Evolutionary conservation across 2,113 vertebrate genomes (phyloP).

Genomic region (Syngnathus typhle): DNA sequence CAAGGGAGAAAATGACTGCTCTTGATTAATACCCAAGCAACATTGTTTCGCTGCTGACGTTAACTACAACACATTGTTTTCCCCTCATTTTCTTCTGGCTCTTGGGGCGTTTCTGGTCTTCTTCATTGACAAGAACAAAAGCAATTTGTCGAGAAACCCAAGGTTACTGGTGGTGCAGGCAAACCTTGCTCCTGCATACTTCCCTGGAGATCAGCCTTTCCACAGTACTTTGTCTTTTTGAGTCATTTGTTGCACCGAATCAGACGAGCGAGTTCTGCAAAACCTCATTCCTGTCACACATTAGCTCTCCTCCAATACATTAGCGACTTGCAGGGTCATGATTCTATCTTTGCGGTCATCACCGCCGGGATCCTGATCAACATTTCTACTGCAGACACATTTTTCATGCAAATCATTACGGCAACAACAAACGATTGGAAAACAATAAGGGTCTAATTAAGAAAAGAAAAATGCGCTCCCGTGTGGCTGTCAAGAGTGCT

Average conservation of each 20-base stretch:
- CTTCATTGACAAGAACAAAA: slow-evolving; percentile 72
- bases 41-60: slow-evolving; percentile 22
- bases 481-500: slow-evolving; percentile 50
- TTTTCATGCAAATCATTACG: slow-evolving; percentile 62
- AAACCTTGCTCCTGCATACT: slow-evolving; percentile 59
- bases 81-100: slow-evolving; percentile 32
- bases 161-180: slow-evolving; percentile 63
- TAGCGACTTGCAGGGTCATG: slow-evolving; percentile 64
- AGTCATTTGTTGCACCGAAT: slow-evolving; percentile 63
- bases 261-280: slow-evolving; percentile 43
- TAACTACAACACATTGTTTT: slow-evolving; percentile 33
- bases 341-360: slow-evolving; percentile 58
- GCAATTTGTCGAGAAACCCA: slow-evolving; percentile 68
- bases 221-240: slow-evolving; percentile 68
- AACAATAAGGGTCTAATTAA: slow-evolving; percentile 55
- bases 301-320: slow-evolving; percentile 65
- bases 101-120: slow-evolving; percentile 35
- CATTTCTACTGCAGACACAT: slow-evolving; percentile 56
- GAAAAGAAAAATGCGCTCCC: slow-evolving; percentile 37
- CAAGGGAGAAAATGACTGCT: slow-evolving; percentile 24
- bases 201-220: slow-evolving; percentile 60
- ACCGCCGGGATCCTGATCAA: slow-evolving; percentile 59
- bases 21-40: slow-evolving; percentile 19
- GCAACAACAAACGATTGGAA: slow-evolving; percentile 39
- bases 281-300: slow-evolving; percentile 64